These are phyloP conservation scores for Saxidomus purpurata DNA, from an alignment of 1,140 invertebrate species.

Conservation along the genomic window DNA sequence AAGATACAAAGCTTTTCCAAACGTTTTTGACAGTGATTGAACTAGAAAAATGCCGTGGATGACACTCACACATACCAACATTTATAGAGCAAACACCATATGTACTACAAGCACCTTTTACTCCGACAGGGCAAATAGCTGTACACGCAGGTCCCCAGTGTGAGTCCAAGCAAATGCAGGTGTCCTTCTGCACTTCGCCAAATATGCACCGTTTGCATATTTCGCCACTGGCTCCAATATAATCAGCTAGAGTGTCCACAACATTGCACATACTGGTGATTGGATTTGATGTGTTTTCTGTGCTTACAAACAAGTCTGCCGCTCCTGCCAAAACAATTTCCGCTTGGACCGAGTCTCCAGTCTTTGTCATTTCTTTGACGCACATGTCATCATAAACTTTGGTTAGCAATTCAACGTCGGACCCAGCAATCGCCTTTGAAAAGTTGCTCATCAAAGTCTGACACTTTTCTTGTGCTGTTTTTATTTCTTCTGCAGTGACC, in stretches of 20 bases:
- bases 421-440: neutral
- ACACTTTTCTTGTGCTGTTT: constrained; percentile 23
- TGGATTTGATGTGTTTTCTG: constrained; percentile 30
- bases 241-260: constrained; percentile 20
- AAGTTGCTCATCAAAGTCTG: constrained; percentile 39
- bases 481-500: neutral
- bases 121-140: constrained; percentile 65
- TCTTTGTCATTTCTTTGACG: constrained; percentile 36
- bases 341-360: constrained; percentile 43
- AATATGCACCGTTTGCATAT: constrained; percentile 63
- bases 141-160: constrained; percentile 67
- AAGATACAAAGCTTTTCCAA: constrained; percentile 22
- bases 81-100: constrained; percentile 60
- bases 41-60: constrained; percentile 64
- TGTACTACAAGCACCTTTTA: constrained; percentile 61
- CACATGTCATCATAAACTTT: constrained; percentile 41
- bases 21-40: constrained; percentile 33
- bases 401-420: neutral
- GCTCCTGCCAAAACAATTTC: constrained; percentile 39
- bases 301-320: constrained; percentile 53
- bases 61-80: constrained; percentile 66
- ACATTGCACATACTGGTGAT: constrained; percentile 37
- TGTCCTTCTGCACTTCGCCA: constrained; percentile 38
- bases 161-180: constrained; percentile 66
- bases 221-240: constrained; percentile 37